Base-by-base conservation (phyloP, 2,888 invertebrate genomes). In the Pseudococcus jackbeardsleyi region DNA sequence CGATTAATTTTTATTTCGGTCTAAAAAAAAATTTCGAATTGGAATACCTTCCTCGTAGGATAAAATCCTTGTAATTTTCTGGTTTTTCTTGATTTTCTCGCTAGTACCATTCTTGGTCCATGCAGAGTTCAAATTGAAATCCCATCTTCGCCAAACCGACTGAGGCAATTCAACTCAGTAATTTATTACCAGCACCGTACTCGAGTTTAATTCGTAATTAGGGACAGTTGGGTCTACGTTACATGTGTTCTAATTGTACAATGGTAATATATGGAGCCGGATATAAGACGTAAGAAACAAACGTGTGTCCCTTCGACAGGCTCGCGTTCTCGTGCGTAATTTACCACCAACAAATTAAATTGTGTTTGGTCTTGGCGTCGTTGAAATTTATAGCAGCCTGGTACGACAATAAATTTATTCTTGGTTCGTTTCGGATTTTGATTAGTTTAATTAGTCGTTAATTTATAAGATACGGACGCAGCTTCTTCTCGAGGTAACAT, bases 331-430 rank as follows among this genome's bases (percentile, higher is more conserved):
- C 22, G 84, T 42, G 26, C 26, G 87, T 87, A 79, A 87, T 87
- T 87, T 79, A 87, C 87, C 87, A 39, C 50, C 87, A 54, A 87
- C 87, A 77, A 87, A 87, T 87, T 87, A 87, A 87, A 87, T 87
- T 87, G 79, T 79, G 39, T 79, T 87, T 54, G 87, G 87, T 79
- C 87, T 77, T 87, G 87, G 87, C 87, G 77, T 33, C 77, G n/a
- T 19, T 42, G 87, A 77, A 87, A 87, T 87, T 87, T 87, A 87
- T 87, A 33, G 79, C 17, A 26, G n/a, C 39, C 17, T 42, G n/a
- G 42, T n/a, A 42, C n/a, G 33, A 39, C 79, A 33, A 79, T 79
- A 79, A 79, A 79, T 79, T 79, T 42, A 79, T 79, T 42, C 79
- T 33, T n/a, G 8, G n/a, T 79, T 79, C 46, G 79, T 72, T 72